Percentiles rank a stretch among this genome's conserved stretches.
These are phyloP conservation scores for Oryzias dopingdopingensis DNA, from an alignment of 2,797 vertebrate species.

Conservation along the genomic window DNA sequence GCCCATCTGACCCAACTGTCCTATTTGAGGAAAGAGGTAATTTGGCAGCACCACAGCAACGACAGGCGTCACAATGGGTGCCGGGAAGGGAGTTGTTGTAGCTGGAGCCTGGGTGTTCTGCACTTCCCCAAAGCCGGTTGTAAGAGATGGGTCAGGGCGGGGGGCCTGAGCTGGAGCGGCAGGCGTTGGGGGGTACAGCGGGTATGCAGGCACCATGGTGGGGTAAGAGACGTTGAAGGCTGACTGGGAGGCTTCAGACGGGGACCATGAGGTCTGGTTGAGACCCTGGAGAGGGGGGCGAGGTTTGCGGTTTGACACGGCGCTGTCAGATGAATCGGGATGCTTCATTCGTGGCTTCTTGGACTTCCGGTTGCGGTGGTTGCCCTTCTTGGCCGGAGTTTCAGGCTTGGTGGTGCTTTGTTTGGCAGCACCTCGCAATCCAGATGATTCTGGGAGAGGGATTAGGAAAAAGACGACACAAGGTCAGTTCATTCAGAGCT, in stretches of 20 bases:
- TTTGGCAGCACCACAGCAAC: slow-evolving; percentile 87
- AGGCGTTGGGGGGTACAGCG: slow-evolving; percentile 79
- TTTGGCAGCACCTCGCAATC: slow-evolving; percentile 66
- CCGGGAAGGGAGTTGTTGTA: slow-evolving; percentile 69
- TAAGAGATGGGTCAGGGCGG: slow-evolving; percentile 61
- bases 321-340: slow-evolving; percentile 86
- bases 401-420: slow-evolving; percentile 67
- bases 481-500: too few species aligned
- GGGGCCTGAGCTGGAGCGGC: slow-evolving; percentile 63
- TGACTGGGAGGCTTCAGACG: slow-evolving; percentile 84
- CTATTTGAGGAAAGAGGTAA: slow-evolving; percentile 80
- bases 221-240: slow-evolving; percentile 85
- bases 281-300: slow-evolving; percentile 83
- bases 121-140: slow-evolving; percentile 70
- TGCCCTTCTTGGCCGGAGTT: slow-evolving; percentile 78
- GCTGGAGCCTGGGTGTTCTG: slow-evolving; percentile 69
- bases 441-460: slow-evolving; percentile 48
- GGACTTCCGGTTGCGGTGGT: slow-evolving; percentile 82
- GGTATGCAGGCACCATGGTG: slow-evolving; percentile 81
- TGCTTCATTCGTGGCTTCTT: slow-evolving; percentile 86
- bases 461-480: background rate
- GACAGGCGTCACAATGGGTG: slow-evolving; percentile 84
- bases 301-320: slow-evolving; percentile 79
- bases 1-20: slow-evolving; percentile 61
- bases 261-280: slow-evolving; percentile 89